phyloP scores from a whole-genome alignment of 2,113 vertebrate genomes.

The Sylvietta virens region DNA sequence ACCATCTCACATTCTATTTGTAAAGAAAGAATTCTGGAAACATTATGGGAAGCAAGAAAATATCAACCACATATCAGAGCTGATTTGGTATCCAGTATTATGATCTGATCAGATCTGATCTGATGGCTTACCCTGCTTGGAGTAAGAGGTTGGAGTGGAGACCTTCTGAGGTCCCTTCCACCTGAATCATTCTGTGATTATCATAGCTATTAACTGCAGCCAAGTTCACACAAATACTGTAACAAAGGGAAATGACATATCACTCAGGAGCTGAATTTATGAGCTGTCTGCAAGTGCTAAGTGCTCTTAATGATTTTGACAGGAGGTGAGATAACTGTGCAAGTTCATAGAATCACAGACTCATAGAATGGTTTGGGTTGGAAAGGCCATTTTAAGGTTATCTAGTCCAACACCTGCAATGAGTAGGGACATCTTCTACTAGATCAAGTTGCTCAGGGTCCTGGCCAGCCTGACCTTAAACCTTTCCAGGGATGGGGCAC shows the following conservation, averaged over 20 bases:
- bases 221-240: neutral
- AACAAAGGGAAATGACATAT: neutral
- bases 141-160: neutral
- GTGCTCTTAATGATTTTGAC: neutral
- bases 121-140: neutral
- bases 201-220: slow-evolving; percentile 30
- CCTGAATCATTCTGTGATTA: neutral
- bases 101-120: neutral
- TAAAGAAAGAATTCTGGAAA: neutral
- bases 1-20: neutral
- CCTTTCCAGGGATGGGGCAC: neutral
- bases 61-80: neutral
- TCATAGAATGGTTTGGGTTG: neutral
- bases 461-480: neutral
- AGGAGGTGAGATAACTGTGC: neutral
- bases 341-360: neutral
- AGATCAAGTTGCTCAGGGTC: neutral
- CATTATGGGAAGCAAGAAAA: neutral
- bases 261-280: neutral
- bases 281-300: neutral
- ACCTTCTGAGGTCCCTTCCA: neutral
- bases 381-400: neutral
- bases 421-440: neutral
- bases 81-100: slow-evolving; percentile 30
- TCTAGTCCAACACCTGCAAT: neutral